These are phyloP conservation scores for Haemorhous mexicanus DNA, from an alignment of 2,113 vertebrate genomes.

Conservation along the genomic window DNA sequence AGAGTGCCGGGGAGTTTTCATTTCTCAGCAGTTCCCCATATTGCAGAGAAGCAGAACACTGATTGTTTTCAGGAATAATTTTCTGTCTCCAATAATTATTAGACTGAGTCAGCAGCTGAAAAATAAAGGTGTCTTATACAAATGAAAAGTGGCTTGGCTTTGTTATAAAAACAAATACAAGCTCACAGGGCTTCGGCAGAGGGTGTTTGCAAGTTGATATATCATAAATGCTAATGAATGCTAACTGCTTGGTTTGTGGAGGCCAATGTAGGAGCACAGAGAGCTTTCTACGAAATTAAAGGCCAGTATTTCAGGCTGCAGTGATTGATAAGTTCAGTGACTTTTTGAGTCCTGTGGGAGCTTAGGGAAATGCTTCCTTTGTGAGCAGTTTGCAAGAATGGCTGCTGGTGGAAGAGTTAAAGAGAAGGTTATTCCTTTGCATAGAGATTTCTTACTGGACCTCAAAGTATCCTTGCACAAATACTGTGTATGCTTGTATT, in stretches of 20 bases:
- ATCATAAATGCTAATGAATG: not conserved
- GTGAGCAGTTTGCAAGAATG: not conserved
- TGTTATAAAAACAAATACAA: not conserved
- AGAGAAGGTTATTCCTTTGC: not conserved
- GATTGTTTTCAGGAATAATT: not conserved
- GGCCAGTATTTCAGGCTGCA: not conserved
- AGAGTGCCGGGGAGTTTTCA: not conserved
- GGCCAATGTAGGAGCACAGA: not conserved
- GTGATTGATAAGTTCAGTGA: not conserved
- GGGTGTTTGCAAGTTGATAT: not conserved
- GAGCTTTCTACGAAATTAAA: not conserved
- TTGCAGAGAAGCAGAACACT: not conserved
- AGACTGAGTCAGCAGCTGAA: not conserved
- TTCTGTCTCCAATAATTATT: not conserved
- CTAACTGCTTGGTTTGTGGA: not conserved
- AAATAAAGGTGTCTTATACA: not conserved
- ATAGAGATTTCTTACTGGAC: not conserved
- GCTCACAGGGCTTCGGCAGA: not conserved
- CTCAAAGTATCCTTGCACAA: not conserved
- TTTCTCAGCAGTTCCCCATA: not conserved
- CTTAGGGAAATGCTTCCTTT: not conserved
- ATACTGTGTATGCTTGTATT: not conserved
- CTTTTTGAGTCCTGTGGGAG: not conserved
- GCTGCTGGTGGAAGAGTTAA: not conserved
- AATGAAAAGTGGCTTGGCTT: not conserved